Percentiles rank a stretch among this genome's conserved stretches.
These are phyloP conservation scores for Trichoplax adhaerens DNA, from an alignment of 37 sponge, comb jelly and placozoan genomes.

Conservation along the genomic window DNA sequence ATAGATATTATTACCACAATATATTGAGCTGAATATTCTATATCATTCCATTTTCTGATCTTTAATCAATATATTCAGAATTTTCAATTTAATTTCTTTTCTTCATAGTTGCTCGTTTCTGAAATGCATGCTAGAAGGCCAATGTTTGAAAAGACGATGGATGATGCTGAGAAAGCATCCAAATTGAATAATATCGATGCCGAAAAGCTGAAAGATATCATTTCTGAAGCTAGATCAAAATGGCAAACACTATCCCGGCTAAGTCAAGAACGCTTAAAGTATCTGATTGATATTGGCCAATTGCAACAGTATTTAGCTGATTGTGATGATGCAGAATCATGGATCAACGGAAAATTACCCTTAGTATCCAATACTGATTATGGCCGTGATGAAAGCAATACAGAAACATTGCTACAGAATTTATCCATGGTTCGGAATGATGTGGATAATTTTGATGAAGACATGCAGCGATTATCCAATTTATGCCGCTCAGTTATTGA, in stretches of 20 bases:
- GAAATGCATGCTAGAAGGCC: too few species aligned
- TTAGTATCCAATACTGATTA: constrained; percentile 57
- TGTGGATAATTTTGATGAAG: background rate
- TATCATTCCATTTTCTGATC: too few species aligned
- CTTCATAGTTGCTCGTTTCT: too few species aligned
- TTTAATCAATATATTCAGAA: too few species aligned
- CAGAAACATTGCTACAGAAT: constrained; percentile 15
- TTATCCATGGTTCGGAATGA: background rate
- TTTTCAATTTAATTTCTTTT: too few species aligned
- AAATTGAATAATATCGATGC: background rate
- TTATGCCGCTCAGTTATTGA: too few species aligned
- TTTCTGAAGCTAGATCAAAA: background rate
- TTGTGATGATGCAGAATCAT: constrained; percentile 80
- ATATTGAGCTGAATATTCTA: too few species aligned
- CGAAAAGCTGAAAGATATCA: constrained; percentile 3
- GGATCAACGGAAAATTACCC: constrained; percentile 83
- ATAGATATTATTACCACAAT: too few species aligned
- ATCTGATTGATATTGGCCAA: too few species aligned
- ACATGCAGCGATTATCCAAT: too few species aligned
- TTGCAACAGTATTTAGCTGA: constrained; percentile 65
- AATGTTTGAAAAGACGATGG: background rate
- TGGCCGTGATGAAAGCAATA: constrained; percentile 59
- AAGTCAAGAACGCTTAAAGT: background rate
- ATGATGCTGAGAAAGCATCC: too few species aligned
- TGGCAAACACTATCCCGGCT: background rate